Base-by-base conservation (phyloP, 2,888 invertebrate genomes). In the Caenorhabditis parvicauda region DNA sequence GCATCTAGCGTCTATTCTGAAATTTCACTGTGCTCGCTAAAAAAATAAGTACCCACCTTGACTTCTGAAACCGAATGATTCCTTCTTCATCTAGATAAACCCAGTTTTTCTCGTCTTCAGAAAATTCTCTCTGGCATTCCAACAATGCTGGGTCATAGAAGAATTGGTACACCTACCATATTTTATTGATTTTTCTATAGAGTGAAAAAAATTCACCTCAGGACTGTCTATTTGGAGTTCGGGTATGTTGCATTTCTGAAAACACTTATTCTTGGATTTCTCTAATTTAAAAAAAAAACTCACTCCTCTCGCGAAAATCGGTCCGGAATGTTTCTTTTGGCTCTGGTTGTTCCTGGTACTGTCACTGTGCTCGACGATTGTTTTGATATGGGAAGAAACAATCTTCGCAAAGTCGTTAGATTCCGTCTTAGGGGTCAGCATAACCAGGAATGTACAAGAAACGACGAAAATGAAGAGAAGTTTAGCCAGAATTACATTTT, bases 171-270 rank as follows among this genome's bases (percentile, higher is more conserved):
- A n/a, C n/a, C n/a, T n/a, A n/a, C n/a, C n/a, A n/a, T n/a, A n/a
- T n/a, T n/a, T n/a, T n/a, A n/a, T n/a, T n/a, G n/a, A n/a, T n/a
- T n/a, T n/a, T n/a, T n/a, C n/a, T n/a, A n/a, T n/a, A n/a, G n/a
- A n/a, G n/a, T n/a, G n/a, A n/a, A n/a, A n/a, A 17, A 64, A 41
- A 32, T 67, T 65, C 6, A 79, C 72, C 42, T 79, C 77, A 7
- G 63, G 57, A 17, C 69, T 67, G 51, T 79, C 72, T 38, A 68
- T 66, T 27, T 79, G 71, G 25, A 79, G 43, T 27, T 74, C 73
- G 6, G 79, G 79, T 45, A 79, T 77, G 39, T 67, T 65, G 61
- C 79, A 79, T 17, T 64, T 52, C 58, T 70, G 58, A 7, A 48
- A 37, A 5, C 27, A 32, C 22, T 60, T 25, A 24, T 32, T n/a